A percentile compares a stretch with the other conserved stretches of the same genome.
These are phyloP conservation scores for Loris lydekkerianus DNA, from an alignment of 2,797 vertebrate species.

Conservation along the genomic window DNA sequence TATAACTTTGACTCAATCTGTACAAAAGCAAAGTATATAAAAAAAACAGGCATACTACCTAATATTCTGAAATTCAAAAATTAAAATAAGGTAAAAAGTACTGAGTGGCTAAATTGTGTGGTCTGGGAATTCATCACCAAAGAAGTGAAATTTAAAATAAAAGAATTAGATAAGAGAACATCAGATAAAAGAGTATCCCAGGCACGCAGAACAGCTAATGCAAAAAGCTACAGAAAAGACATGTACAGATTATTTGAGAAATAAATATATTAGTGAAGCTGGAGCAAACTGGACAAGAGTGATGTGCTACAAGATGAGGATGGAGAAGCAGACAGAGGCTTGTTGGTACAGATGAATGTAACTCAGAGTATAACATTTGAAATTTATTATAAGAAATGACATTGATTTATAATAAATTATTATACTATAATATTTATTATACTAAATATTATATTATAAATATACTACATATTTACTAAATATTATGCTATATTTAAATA, in stretches of 20 bases:
- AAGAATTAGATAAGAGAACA: neutral
- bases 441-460: too few relatives aligned
- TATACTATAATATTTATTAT: neutral
- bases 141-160: neutral
- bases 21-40: too few relatives aligned
- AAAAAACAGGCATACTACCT: too few relatives aligned
- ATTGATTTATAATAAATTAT: too few relatives aligned
- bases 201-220: neutral
- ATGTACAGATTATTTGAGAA: slow-evolving; percentile 7
- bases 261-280: neutral
- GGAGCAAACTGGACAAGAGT: neutral
- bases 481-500: too few relatives aligned
- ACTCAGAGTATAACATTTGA: neutral
- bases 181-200: neutral
- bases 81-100: slow-evolving; percentile 24
- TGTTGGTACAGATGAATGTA: neutral
- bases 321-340: neutral
- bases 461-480: too few relatives aligned
- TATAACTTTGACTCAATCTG: too few relatives aligned
- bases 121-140: neutral
- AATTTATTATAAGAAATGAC: neutral
- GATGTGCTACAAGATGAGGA: neutral
- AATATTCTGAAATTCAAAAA: neutral
- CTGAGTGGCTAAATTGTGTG: neutral
- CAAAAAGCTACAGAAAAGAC: neutral